These are phyloP conservation scores for Sitophilus oryzae DNA, from an alignment of 1,140 invertebrate genomes.

Conservation along the genomic window DNA sequence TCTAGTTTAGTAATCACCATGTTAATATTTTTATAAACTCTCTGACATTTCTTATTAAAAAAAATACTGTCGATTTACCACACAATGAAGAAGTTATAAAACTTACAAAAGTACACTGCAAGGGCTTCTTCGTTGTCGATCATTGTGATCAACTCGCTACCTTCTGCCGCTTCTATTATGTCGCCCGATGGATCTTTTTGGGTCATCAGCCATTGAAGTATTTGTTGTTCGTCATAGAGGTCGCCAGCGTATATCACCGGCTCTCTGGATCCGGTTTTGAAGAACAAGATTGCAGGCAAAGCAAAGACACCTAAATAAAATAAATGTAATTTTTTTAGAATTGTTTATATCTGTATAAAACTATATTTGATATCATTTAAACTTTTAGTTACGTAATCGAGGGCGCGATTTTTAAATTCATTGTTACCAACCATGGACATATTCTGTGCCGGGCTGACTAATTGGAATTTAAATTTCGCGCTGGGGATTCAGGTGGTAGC, in stretches of 20 bases:
- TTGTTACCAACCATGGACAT: too few relatives aligned
- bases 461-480: too few relatives aligned
- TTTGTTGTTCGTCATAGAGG: slow-evolving; percentile 81
- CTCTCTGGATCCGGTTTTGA: slow-evolving; percentile 80
- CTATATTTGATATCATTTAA: background rate
- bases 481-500: too few relatives aligned
- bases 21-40: too few relatives aligned
- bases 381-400: too few relatives aligned
- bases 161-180: slow-evolving; percentile 83
- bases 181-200: slow-evolving; percentile 87
- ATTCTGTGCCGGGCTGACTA: too few relatives aligned
- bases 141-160: slow-evolving; percentile 69
- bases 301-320: slow-evolving; percentile 71
- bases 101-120: slow-evolving; percentile 91
- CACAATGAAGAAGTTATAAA: background rate
- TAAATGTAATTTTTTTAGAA: background rate
- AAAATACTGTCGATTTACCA: too few relatives aligned
- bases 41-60: background rate
- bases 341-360: background rate
- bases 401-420: too few relatives aligned
- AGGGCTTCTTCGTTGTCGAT: slow-evolving; percentile 78
- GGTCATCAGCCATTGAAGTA: slow-evolving; percentile 82
- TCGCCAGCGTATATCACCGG: slow-evolving; percentile 92
- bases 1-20: background rate
- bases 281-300: slow-evolving; percentile 83